A percentile compares a stretch with the other conserved stretches of the same genome.
These are phyloP conservation scores for Neopelma chrysocephalum DNA, from an alignment of 2,797 vertebrate genomes.

Conservation along the genomic window DNA sequence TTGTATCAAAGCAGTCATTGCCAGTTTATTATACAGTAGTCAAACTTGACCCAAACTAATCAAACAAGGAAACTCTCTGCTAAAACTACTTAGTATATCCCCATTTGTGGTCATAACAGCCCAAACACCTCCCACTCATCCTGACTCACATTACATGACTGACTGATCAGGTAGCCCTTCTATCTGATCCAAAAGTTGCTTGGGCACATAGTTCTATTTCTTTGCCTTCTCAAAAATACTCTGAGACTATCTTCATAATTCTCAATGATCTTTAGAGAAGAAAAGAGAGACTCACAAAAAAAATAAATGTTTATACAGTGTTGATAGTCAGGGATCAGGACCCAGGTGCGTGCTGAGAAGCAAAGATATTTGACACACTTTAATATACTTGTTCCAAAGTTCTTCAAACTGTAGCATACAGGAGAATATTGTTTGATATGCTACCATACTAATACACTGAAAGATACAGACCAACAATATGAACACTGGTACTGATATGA, in stretches of 20 bases:
- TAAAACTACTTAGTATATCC: background rate
- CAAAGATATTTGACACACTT: background rate
- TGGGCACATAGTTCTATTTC: background rate
- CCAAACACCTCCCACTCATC: accelerated
- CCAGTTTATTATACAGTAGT: background rate
- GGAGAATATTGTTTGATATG: background rate
- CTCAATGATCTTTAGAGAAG: background rate
- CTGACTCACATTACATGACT: accelerated
- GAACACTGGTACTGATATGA: background rate
- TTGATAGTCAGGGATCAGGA: background rate
- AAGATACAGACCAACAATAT: background rate
- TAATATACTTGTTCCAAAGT: background rate
- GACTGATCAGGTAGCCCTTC: background rate
- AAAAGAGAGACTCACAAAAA: background rate
- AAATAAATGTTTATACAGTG: background rate
- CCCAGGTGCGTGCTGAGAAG: background rate
- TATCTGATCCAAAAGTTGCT: background rate
- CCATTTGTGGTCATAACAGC: background rate
- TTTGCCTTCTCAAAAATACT: background rate
- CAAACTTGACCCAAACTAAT: background rate
- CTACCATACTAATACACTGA: background rate
- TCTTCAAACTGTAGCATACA: background rate
- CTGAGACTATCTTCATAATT: background rate
- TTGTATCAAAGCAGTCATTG: background rate
- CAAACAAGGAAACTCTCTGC: background rate